These are phyloP conservation scores for Odontomyia ornata DNA, from an alignment of 2,888 invertebrate genomes.

Conservation along the genomic window DNA sequence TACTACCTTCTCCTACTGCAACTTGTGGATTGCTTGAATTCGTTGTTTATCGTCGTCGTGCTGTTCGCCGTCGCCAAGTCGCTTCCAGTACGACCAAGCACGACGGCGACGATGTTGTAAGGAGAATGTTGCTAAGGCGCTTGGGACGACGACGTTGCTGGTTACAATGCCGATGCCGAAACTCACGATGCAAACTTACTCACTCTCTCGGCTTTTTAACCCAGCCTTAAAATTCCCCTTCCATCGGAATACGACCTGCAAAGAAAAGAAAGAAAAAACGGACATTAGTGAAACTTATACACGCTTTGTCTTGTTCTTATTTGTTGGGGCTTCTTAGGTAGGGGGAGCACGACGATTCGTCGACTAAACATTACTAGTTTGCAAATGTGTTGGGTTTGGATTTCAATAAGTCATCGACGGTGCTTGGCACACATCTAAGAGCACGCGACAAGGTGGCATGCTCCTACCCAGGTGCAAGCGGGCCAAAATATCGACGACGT, in stretches of 20 bases:
- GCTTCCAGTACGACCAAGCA: background rate
- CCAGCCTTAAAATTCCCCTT: constrained; percentile 53
- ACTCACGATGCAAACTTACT: constrained; percentile 11
- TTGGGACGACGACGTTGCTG: background rate
- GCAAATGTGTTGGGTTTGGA: too few relatives aligned
- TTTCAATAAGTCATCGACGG: too few relatives aligned
- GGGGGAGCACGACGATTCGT: constrained; percentile 15
- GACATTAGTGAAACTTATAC: constrained; percentile 32
- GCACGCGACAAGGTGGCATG: constrained; percentile 6
- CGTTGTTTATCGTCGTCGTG: constrained; percentile 4
- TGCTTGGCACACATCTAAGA: background rate
- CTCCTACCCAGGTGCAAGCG: background rate
- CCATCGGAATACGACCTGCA: constrained; percentile 52
- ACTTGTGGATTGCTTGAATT: constrained; percentile 37
- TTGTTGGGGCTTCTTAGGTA: constrained; percentile 26
- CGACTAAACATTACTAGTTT: background rate
- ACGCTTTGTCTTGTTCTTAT: constrained; percentile 40
- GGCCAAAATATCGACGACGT: background rate
- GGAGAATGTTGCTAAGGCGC: constrained; percentile 5
- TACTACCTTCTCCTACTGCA: constrained; percentile 35
- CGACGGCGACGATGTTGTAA: constrained; percentile 31
- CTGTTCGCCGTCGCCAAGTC: constrained; percentile 13
- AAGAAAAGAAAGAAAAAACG: constrained; percentile 41
- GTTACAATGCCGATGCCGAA: background rate
- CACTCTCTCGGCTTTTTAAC: constrained; percentile 46